A percentile compares a stretch with the other conserved stretches of the same genome.
Conservation (phyloP, 2,113 vertebrate genomes). For the Sterna hirundo region DNA sequence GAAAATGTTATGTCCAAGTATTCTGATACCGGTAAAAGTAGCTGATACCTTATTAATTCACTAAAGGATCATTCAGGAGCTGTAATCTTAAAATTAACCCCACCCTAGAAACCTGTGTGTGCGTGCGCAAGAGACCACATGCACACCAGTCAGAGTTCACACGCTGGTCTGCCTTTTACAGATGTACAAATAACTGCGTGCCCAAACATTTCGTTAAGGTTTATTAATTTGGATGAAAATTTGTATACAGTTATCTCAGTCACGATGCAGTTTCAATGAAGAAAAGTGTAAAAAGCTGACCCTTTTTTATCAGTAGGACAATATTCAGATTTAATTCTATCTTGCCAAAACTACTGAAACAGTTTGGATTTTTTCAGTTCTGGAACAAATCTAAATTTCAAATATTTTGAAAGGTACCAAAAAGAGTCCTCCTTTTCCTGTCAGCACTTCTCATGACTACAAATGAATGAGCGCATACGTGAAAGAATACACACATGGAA, state of each 20-base stretch:
- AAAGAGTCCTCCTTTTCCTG: neutral
- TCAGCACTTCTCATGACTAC: neutral
- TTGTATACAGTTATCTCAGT: neutral
- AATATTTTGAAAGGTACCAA: neutral
- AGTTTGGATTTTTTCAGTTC: neutral
- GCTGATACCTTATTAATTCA: neutral
- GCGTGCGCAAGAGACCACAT: neutral
- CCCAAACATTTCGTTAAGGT: neutral
- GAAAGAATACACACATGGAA: neutral
- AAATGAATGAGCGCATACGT: neutral
- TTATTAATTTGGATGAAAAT: neutral
- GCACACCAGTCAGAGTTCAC: neutral
- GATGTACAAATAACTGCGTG: neutral
- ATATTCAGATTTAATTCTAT: neutral
- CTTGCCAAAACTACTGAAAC: neutral
- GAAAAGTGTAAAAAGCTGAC: neutral
- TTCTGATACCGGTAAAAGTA: neutral
- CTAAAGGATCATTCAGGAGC: neutral
- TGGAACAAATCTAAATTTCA: neutral
- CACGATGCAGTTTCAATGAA: neutral
- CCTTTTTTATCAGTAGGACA: neutral
- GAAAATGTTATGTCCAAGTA: neutral
- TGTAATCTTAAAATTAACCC: neutral
- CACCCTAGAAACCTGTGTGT: neutral
- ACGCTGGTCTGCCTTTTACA: neutral